These are phyloP conservation scores for Thecophora atra DNA, from an alignment of 2,888 invertebrate genomes.

Conservation along the genomic window DNA sequence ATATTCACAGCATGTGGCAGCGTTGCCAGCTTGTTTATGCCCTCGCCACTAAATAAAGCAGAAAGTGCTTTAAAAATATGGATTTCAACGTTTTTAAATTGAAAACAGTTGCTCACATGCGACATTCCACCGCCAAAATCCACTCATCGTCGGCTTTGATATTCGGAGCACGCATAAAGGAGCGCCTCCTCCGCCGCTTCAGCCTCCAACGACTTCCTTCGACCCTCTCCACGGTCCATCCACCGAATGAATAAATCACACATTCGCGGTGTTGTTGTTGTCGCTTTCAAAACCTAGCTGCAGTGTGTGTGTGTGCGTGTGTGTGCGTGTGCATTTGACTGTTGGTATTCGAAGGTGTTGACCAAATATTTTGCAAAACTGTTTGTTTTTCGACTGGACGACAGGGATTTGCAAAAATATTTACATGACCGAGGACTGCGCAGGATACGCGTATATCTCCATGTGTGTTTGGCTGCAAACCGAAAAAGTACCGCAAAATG, in stretches of 20 bases:
- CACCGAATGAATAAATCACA: constrained; percentile 24
- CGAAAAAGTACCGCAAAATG: neutral
- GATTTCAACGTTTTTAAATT: too few species aligned
- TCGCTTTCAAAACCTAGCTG: neutral
- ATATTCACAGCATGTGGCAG: constrained; percentile 12
- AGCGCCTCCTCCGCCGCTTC: neutral
- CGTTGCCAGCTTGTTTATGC: constrained; percentile 25
- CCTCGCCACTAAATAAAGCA: too few species aligned
- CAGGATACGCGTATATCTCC: neutral
- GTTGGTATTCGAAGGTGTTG: constrained; percentile 23
- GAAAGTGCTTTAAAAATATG: too few species aligned
- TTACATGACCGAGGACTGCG: neutral
- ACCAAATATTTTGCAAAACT: constrained; percentile 27
- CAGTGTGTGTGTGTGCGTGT: constrained; percentile 32
- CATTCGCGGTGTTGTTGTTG: neutral
- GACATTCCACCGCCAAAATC: neutral
- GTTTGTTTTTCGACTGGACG: neutral
- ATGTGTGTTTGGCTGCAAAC: neutral
- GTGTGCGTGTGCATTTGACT: constrained; percentile 27
- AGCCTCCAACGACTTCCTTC: too few species aligned
- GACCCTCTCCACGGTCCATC: too few species aligned
- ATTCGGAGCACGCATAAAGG: constrained; percentile 3
- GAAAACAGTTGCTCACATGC: neutral
- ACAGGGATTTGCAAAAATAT: constrained; percentile 11
- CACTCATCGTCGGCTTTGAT: neutral